Percentiles rank a stretch among this genome's conserved stretches.
phyloP scores from a whole-genome alignment of 2,113 vertebrate species.

The Sula dactylatra region DNA sequence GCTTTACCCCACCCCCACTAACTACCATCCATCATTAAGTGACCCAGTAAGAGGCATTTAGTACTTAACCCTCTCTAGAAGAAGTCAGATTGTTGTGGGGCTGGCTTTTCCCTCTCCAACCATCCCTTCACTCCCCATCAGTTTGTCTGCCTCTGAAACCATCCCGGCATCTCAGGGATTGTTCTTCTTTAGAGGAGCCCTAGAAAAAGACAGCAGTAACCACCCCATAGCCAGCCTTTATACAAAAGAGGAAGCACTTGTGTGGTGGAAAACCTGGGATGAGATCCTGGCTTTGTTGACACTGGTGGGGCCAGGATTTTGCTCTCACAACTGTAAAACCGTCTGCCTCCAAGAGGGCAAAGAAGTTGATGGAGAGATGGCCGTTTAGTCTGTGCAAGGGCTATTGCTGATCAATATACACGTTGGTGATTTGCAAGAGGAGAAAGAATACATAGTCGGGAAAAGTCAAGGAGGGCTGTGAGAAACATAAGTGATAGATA shows the following conservation, averaged over 20 bases:
- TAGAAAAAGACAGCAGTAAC: not conserved
- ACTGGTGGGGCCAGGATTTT: not conserved
- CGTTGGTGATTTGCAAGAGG: not conserved
- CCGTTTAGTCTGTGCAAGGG: not conserved
- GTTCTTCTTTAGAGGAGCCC: not conserved
- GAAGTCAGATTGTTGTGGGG: conserved; percentile 38
- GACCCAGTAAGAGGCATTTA: conserved; percentile 66
- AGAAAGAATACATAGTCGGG: conserved; percentile 1
- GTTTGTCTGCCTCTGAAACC: not conserved
- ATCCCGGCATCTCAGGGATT: not conserved
- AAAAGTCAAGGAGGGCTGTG: conserved; percentile 30
- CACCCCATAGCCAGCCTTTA: not conserved
- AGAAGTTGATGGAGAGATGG: not conserved
- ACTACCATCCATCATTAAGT: conserved; percentile 65
- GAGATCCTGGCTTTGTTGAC: not conserved
- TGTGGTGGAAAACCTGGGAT: not conserved
- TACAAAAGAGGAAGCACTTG: not conserved
- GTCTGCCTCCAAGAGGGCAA: not conserved
- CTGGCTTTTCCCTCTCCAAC: conserved; percentile 26
- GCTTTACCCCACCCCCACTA: conserved; percentile 66
- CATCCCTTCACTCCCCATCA: not conserved
- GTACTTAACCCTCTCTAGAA: conserved; percentile 63
- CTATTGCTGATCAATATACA: conserved; percentile 25
- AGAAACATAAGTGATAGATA: conserved; percentile 49
- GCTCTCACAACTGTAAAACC: not conserved